Conservation (phyloP, 1,140 invertebrate genomes). For the Zelostemma sp. region DNA sequence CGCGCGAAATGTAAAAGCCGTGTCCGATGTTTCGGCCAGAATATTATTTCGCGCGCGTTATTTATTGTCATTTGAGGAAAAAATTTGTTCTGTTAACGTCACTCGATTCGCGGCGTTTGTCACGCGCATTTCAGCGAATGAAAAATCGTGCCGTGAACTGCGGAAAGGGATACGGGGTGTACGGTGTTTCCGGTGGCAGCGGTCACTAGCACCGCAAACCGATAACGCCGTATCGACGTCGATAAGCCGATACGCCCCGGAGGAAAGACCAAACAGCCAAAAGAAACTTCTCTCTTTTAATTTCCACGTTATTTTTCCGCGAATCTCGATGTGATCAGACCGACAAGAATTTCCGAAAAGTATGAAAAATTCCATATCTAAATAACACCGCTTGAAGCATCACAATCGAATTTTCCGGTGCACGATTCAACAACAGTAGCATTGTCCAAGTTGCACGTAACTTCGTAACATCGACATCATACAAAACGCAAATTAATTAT, state of each 20-base stretch:
- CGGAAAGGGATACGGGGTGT: constrained; percentile 33
- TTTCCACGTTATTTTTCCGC: no score
- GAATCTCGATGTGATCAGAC: no score
- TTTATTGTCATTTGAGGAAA: constrained; percentile 4
- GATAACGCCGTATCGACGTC: constrained; percentile 57
- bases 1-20: not conserved
- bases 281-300: no score
- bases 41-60: not conserved
- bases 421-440: constrained; percentile 20
- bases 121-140: constrained; percentile 4
- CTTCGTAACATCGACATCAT: no score
- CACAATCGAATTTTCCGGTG: constrained; percentile 38
- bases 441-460: no score
- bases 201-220: constrained; percentile 42
- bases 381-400: constrained; percentile 21
- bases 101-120: constrained; percentile 24
- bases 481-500: no score
- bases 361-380: constrained; percentile 29
- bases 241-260: constrained; percentile 63
- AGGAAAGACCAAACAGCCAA: constrained; percentile 64
- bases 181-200: constrained; percentile 53
- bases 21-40: no score
- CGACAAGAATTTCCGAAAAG: no score
- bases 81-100: not conserved
- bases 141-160: constrained; percentile 36